Percentiles rank a stretch among this genome's conserved stretches.
phyloP scores from a whole-genome alignment of 2,888 invertebrate genomes.

The Smittia aterrima region DNA sequence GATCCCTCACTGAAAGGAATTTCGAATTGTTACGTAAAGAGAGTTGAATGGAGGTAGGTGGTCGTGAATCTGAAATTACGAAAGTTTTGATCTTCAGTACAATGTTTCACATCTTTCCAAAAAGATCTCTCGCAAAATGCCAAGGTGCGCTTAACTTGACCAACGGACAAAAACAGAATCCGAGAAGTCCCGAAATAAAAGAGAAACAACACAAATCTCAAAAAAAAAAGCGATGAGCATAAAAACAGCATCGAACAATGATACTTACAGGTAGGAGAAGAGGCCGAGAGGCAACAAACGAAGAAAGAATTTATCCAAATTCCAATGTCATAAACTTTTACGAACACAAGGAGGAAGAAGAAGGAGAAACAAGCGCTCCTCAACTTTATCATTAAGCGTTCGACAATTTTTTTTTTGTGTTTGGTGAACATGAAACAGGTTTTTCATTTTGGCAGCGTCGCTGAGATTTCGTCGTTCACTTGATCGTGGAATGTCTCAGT shows the following conservation, averaged over 20 bases:
- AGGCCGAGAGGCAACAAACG: background rate
- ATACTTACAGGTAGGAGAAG: background rate
- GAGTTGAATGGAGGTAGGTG: too few species aligned
- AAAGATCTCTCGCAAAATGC: too few species aligned
- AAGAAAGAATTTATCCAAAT: conserved; percentile 11
- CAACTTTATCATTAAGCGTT: background rate
- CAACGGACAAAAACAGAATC: background rate
- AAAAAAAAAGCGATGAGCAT: background rate
- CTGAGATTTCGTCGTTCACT: conserved; percentile 4
- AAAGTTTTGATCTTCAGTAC: background rate
- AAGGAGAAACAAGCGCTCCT: background rate
- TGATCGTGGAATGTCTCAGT: background rate
- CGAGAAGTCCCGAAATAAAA: background rate
- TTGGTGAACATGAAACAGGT: background rate
- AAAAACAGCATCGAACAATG: background rate
- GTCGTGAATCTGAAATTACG: too few species aligned
- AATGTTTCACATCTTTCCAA: background rate
- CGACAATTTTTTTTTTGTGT: conserved; percentile 2
- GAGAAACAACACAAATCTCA: background rate
- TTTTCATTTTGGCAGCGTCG: conserved; percentile 10
- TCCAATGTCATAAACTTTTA: conserved; percentile 2
- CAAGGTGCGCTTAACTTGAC: background rate
- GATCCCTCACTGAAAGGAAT: background rate
- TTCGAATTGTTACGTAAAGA: background rate
- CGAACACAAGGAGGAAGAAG: background rate